Percentiles rank a stretch among this genome's conserved stretches.
Conservation (phyloP, 1,140 invertebrate species). For the Drosophila athabasca region DNA sequence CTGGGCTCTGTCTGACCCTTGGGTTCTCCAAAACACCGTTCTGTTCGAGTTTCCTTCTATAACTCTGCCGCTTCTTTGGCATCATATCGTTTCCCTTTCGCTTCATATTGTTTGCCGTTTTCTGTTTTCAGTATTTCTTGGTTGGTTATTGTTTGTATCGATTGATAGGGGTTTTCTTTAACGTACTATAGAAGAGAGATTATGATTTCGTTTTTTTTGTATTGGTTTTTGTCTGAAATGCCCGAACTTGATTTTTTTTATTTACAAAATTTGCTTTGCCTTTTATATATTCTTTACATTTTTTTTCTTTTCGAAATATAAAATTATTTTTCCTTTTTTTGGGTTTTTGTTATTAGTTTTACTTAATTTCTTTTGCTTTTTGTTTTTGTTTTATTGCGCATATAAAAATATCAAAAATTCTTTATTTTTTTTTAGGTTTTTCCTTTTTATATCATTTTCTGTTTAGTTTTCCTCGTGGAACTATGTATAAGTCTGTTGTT, state of each 20-base stretch:
- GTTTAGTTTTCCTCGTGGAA: conserved; percentile 50
- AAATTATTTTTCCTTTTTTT: conserved; percentile 56
- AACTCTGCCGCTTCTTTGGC: conserved; percentile 38
- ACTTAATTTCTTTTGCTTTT: conserved; percentile 17
- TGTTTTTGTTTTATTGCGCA: conserved; percentile 54
- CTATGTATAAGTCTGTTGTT: conserved; percentile 53
- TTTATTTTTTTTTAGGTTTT: conserved; percentile 31
- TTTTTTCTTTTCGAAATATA: conserved; percentile 54
- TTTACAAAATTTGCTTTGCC: conserved; percentile 61
- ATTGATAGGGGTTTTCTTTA: conserved; percentile 49
- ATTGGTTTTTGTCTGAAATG: conserved; percentile 64
- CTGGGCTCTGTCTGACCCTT: conserved; percentile 12
- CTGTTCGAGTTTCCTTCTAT: background rate
- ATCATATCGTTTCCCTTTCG: conserved; percentile 40
- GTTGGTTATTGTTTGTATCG: conserved; percentile 43
- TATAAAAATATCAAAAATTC: conserved; percentile 65
- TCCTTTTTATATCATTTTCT: conserved; percentile 42
- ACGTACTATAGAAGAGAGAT: conserved; percentile 66
- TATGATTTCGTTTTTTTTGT: conserved; percentile 56
- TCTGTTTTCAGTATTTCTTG: conserved; percentile 10
- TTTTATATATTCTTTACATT: conserved; percentile 2
- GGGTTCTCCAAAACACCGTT: conserved; percentile 3
- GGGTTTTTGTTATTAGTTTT: conserved; percentile 6
- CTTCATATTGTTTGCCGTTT: conserved; percentile 36
- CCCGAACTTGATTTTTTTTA: conserved; percentile 66